Conservation (phyloP, 2,797 vertebrate genomes). For the Anguilla pacifica region DNA sequence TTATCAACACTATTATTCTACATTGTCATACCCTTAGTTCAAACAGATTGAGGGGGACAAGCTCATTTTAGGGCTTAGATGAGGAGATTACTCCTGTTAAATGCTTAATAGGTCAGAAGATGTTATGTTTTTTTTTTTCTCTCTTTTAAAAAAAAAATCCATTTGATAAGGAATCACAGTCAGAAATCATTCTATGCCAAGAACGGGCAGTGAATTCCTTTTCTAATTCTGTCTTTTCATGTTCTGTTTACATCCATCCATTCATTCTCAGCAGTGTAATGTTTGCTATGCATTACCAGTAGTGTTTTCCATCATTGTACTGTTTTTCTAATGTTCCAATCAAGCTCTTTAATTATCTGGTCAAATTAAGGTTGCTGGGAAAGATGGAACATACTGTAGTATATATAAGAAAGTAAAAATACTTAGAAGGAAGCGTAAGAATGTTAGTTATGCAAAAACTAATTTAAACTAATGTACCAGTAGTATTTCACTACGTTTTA, state of each 20-base stretch:
- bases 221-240: neutral
- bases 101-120: neutral
- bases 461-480: slow-evolving; percentile 29
- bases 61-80: neutral
- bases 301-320: slow-evolving; percentile 35
- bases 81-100: neutral
- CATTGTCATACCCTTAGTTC: neutral
- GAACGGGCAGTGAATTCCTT: neutral
- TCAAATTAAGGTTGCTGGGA: slow-evolving; percentile 48
- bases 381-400: slow-evolving; percentile 20
- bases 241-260: neutral
- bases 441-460: slow-evolving; percentile 49
- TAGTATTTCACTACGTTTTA: slow-evolving; percentile 40
- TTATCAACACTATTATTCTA: neutral
- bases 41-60: neutral
- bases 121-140: neutral
- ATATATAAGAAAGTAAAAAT: slow-evolving; percentile 36
- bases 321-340: slow-evolving; percentile 42
- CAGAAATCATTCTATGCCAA: neutral
- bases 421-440: slow-evolving; percentile 38
- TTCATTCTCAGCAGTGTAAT: slow-evolving; percentile 38
- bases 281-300: slow-evolving; percentile 50
- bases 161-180: neutral
- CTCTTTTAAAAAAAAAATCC: neutral
- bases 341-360: slow-evolving; percentile 45